A percentile compares a stretch with the other conserved stretches of the same genome.
phyloP scores from a whole-genome alignment of 2,888 invertebrate genomes.

The Baronia brevicornis region DNA sequence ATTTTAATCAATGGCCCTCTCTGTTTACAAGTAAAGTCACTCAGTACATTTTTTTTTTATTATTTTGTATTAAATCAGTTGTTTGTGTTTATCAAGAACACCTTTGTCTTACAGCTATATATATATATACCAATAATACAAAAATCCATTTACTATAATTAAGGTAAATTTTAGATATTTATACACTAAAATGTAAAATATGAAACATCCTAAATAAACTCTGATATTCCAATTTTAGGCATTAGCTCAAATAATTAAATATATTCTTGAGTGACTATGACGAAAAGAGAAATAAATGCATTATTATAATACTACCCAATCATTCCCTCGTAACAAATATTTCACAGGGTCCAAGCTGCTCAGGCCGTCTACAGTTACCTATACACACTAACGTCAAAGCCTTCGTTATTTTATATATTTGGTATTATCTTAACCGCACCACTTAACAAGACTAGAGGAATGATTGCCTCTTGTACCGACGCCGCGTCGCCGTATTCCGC shows the following conservation, averaged over 20 bases:
- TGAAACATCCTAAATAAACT: constrained; percentile 76
- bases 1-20: constrained; percentile 71
- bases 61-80: constrained; percentile 72
- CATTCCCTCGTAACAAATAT: constrained; percentile 56
- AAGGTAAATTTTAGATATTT: constrained; percentile 76
- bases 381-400: constrained; percentile 61
- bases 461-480: constrained; percentile 69
- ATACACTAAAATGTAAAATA: constrained; percentile 76
- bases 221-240: constrained; percentile 76
- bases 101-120: constrained; percentile 72
- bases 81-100: constrained; percentile 71
- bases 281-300: constrained; percentile 72
- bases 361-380: constrained; percentile 42
- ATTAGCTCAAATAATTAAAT: constrained; percentile 73
- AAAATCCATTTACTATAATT: constrained; percentile 75
- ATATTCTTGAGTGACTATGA: constrained; percentile 74
- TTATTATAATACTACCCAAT: constrained; percentile 71
- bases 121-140: constrained; percentile 76
- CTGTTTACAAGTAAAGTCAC: constrained; percentile 76
- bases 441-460: constrained; percentile 73
- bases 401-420: constrained; percentile 71
- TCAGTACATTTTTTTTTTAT: constrained; percentile 65
- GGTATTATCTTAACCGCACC: constrained; percentile 72
- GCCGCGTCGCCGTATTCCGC: constrained; percentile 35
- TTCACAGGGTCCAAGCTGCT: constrained; percentile 66